Conservation (phyloP, 2,113 vertebrate genomes). For the Pelusios castaneus region DNA sequence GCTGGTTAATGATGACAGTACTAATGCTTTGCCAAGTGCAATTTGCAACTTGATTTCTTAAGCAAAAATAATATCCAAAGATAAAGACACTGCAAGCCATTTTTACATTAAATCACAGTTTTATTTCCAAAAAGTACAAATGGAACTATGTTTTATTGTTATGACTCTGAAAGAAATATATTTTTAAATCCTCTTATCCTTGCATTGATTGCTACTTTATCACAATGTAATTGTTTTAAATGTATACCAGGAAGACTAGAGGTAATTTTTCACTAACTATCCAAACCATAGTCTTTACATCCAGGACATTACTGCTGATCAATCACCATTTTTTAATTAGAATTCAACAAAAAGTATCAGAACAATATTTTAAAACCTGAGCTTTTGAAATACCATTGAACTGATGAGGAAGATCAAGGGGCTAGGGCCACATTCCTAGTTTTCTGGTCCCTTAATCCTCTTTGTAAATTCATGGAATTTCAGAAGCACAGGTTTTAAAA, state of each 20-base stretch:
- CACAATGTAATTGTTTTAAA: conserved; percentile 69
- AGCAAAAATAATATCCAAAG: conserved; percentile 61
- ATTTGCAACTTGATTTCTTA: conserved; percentile 62
- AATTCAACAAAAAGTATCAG: conserved; percentile 52
- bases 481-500: conserved; percentile 12
- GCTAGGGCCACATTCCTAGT: neutral
- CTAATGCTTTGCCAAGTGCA: conserved; percentile 49
- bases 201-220: conserved; percentile 48
- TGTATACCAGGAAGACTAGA: conserved; percentile 40
- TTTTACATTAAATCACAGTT: conserved; percentile 60
- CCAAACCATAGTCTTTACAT: conserved; percentile 39
- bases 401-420: conserved; percentile 50
- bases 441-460: neutral
- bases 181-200: conserved; percentile 50
- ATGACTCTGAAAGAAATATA: conserved; percentile 58
- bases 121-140: conserved; percentile 61
- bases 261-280: conserved; percentile 58
- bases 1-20: conserved; percentile 53
- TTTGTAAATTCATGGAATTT: neutral
- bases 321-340: conserved; percentile 48
- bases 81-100: conserved; percentile 35
- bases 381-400: conserved; percentile 57
- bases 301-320: conserved; percentile 29
- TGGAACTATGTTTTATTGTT: conserved; percentile 55
- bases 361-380: conserved; percentile 50